These are phyloP conservation scores for Lophotriccus pileatus DNA, from an alignment of 2,797 vertebrate species.

Conservation along the genomic window DNA sequence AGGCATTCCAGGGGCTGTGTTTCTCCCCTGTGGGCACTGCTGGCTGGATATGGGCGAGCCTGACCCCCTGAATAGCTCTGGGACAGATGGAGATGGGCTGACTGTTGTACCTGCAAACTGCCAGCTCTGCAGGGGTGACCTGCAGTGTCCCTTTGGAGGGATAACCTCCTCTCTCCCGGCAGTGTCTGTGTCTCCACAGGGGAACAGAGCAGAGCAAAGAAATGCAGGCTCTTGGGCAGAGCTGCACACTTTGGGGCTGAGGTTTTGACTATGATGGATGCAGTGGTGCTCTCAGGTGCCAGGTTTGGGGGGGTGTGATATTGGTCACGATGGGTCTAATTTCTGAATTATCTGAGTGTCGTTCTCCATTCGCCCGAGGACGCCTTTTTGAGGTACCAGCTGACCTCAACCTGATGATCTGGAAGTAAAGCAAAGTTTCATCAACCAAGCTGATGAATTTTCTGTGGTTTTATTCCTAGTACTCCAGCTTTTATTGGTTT, in stretches of 20 bases:
- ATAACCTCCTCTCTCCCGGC: not conserved
- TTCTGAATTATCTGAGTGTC: not conserved
- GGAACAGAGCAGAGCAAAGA: not conserved
- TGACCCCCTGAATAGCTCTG: not conserved
- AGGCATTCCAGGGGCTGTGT: not conserved
- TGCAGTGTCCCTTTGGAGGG: rapidly evolving
- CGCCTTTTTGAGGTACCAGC: not conserved
- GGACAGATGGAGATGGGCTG: not conserved
- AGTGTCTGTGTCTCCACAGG: rapidly evolving
- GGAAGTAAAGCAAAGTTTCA: not conserved
- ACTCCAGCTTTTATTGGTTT: not conserved
- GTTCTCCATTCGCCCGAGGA: not conserved
- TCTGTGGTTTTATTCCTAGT: not conserved
- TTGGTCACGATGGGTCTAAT: not conserved
- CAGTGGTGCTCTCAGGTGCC: not conserved
- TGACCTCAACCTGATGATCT: not conserved
- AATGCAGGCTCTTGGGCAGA: not conserved
- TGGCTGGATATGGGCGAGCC: not conserved
- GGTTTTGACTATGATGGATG: not conserved
- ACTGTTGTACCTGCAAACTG: not conserved
- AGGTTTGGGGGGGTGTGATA: not conserved
- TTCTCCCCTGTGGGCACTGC: not conserved
- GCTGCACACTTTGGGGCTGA: not conserved
- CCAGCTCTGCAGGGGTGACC: not conserved
- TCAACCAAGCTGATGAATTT: not conserved